A percentile compares a stretch with the other conserved stretches of the same genome.
phyloP scores from a whole-genome alignment of 37 sponge, comb jelly and placozoan species.

The Oopsacas minuta region DNA sequence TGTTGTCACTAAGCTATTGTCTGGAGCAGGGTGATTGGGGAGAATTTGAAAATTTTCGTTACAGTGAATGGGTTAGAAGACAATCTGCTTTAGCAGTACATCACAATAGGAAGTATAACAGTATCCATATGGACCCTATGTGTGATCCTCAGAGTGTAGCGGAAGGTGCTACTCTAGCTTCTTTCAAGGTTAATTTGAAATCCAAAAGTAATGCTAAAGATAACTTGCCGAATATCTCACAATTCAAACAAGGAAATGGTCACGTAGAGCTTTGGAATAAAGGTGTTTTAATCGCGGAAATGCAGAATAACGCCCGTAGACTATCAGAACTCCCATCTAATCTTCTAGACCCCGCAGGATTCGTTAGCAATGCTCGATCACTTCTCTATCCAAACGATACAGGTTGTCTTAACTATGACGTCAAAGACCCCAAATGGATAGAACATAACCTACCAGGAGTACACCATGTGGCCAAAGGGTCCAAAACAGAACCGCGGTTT shows the following conservation, averaged over 20 bases:
- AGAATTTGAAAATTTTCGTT: neutral
- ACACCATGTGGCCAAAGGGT: conserved; percentile 71
- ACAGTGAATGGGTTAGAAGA: neutral
- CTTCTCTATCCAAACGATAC: neutral
- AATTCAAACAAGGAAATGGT: neutral
- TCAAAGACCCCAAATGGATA: conserved; percentile 56
- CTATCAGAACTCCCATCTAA: conserved; percentile 79
- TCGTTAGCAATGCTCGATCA: conserved; percentile 46
- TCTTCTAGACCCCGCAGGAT: conserved; percentile 64
- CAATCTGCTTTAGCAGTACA: neutral
- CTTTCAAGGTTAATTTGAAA: neutral
- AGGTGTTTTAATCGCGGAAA: conserved; percentile 41
- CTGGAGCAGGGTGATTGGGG: neutral
- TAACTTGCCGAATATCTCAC: neutral
- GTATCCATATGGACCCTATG: neutral
- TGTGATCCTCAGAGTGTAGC: neutral
- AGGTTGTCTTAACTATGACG: neutral
- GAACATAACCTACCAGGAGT: conserved; percentile 65
- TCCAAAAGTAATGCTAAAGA: neutral
- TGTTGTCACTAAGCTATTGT: neutral
- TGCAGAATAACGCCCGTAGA: conserved; percentile 79
- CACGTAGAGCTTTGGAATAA: conserved; percentile 32
- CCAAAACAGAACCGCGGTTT: conserved; percentile 62
- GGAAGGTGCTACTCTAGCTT: neutral
- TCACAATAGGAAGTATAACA: neutral